Conservation (phyloP, 2,888 invertebrate genomes). For the Tipula helvola region DNA sequence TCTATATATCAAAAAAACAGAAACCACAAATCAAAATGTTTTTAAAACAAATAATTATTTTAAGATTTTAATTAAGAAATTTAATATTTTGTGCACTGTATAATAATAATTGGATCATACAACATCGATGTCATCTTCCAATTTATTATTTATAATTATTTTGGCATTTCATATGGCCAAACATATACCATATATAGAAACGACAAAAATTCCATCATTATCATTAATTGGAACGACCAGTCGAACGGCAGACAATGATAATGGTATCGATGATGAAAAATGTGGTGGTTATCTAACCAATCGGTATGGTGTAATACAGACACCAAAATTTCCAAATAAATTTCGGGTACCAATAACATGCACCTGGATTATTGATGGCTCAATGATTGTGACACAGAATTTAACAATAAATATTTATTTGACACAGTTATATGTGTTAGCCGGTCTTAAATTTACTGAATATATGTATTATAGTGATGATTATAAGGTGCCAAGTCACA, state of each 20-base stretch:
- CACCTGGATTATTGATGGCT: slow-evolving; percentile 79
- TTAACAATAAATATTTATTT: slow-evolving; percentile 73
- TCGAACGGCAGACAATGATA: slow-evolving; percentile 24
- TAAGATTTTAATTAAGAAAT: neutral
- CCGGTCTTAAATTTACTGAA: slow-evolving; percentile 63
- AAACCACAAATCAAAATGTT: neutral
- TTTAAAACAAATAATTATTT: neutral
- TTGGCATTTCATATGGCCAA: slow-evolving; percentile 9
- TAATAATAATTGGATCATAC: neutral
- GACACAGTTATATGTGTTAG: slow-evolving; percentile 75
- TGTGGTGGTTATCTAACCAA: slow-evolving; percentile 57
- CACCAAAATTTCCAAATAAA: slow-evolving; percentile 71
- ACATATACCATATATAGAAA: neutral
- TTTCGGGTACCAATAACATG: slow-evolving; percentile 75
- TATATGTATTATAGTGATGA: slow-evolving; percentile 61
- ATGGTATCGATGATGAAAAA: slow-evolving; percentile 19
- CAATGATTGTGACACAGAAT: slow-evolving; percentile 39
- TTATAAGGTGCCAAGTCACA: slow-evolving; percentile 50
- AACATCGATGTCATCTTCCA: slow-evolving; percentile 7
- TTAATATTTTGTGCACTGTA: neutral
- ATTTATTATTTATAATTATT: slow-evolving; percentile 4
- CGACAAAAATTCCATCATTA: neutral
- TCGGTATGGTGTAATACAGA: slow-evolving; percentile 58
- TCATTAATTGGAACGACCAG: slow-evolving; percentile 25
- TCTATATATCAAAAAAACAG: neutral